phyloP scores from a whole-genome alignment of 1,140 invertebrate species.

The Drosophila sucinea region DNA sequence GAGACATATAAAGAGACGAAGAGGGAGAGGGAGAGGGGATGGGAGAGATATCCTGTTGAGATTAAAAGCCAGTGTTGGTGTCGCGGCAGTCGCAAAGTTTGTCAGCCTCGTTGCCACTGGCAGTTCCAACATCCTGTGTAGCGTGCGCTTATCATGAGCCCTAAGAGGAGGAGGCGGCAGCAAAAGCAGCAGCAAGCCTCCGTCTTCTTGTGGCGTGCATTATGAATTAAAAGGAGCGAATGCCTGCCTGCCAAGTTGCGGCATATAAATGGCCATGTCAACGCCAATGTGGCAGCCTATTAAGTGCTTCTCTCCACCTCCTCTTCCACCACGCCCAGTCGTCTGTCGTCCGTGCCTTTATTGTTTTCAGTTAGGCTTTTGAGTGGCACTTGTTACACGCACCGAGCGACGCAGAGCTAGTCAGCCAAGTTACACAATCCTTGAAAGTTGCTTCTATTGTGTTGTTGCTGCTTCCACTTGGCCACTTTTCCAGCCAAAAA shows the following conservation, averaged over 20 bases:
- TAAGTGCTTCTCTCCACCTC: conserved; percentile 49
- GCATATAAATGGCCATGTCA: conserved; percentile 64
- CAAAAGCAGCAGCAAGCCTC: not conserved
- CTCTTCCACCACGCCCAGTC: not conserved
- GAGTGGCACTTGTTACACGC: conserved; percentile 70
- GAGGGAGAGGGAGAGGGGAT: not conserved
- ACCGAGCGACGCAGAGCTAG: conserved; percentile 26
- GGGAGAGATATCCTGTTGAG: conserved; percentile 21
- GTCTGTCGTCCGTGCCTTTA: conserved; percentile 28
- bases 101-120: conserved; percentile 29
- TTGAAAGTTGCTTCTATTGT: conserved; percentile 15
- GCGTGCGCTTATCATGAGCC: conserved; percentile 25
- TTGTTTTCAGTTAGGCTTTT: conserved; percentile 50
- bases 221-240: conserved; percentile 63
- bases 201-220: conserved; percentile 34
- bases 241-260: conserved; percentile 50
- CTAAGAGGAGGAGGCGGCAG: not conserved
- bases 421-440: conserved; percentile 15
- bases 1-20: not conserved
- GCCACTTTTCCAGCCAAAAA: conserved; percentile 46
- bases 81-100: conserved; percentile 32
- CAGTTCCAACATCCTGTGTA: conserved; percentile 39
- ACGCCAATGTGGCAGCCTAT: conserved; percentile 58
- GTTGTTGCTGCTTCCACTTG: conserved; percentile 21
- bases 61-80: conserved; percentile 39